phyloP scores from a whole-genome alignment of 1,140 invertebrate genomes.

The Ceratina calcarata region DNA sequence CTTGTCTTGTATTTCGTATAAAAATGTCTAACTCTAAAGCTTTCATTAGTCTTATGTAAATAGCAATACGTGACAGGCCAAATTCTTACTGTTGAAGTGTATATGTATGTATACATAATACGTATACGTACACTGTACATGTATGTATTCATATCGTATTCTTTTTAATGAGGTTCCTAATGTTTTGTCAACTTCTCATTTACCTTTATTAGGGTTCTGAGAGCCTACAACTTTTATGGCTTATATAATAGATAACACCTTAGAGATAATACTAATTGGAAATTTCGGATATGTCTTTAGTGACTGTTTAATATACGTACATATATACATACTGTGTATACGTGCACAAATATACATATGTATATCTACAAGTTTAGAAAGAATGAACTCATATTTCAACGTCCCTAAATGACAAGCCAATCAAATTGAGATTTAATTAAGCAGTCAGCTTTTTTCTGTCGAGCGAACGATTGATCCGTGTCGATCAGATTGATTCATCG shows the following conservation, averaged over 20 bases:
- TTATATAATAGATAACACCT: neutral
- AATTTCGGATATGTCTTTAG: neutral
- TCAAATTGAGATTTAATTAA: neutral
- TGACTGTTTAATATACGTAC: too few relatives aligned
- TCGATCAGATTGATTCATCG: slow-evolving; percentile 46
- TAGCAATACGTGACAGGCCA: neutral
- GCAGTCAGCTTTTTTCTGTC: neutral
- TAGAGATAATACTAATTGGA: neutral
- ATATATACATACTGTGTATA: too few relatives aligned
- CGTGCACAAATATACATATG: too few relatives aligned
- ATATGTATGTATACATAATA: too few relatives aligned
- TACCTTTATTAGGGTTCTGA: neutral
- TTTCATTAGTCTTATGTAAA: slow-evolving; percentile 6
- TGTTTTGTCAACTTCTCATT: neutral
- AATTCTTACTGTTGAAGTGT: neutral
- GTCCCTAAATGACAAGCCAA: neutral
- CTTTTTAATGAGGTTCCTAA: neutral
- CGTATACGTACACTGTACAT: neutral
- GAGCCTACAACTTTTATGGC: too few relatives aligned
- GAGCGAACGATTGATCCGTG: slow-evolving; percentile 29
- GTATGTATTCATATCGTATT: neutral
- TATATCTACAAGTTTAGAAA: neutral
- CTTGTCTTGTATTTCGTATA: neutral
- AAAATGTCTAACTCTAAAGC: neutral
- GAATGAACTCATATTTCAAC: neutral